Conservation (phyloP, 2,797 vertebrate genomes). For the Sparidentex hasta region DNA sequence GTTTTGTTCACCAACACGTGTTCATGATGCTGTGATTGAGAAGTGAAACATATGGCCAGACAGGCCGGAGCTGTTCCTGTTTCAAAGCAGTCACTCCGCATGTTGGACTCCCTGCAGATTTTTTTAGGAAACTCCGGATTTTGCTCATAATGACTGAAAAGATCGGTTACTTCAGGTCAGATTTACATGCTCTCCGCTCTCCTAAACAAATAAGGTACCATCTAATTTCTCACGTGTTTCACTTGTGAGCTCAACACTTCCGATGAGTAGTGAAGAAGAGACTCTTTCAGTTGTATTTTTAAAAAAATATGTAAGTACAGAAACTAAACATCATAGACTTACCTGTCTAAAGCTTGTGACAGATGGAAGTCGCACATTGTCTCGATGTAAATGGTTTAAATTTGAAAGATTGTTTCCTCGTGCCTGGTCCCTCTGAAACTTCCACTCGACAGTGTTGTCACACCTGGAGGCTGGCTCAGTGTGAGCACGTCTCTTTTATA, state of each 20-base stretch:
- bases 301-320: not conserved
- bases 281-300: not conserved
- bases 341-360: conserved; percentile 48
- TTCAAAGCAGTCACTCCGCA: not conserved
- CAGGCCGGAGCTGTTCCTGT: not conserved
- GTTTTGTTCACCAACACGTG: not conserved
- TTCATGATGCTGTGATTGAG: not conserved
- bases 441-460: not conserved
- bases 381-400: not conserved
- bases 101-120: not conserved
- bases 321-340: conserved; percentile 13
- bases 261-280: not conserved
- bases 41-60: conserved; percentile 11
- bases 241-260: not conserved
- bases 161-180: not conserved
- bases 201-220: not conserved
- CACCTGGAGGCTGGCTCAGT: not conserved
- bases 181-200: not conserved
- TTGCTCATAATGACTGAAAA: too few relatives aligned
- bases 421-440: too few relatives aligned
- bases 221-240: not conserved
- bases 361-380: conserved; percentile 47
- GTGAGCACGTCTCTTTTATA: not conserved
- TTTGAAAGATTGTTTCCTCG: not conserved
- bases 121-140: not conserved